Percentiles rank a stretch among this genome's conserved stretches.
phyloP scores from a whole-genome alignment of 2,888 invertebrate species.

The Sussaba pulchella region DNA sequence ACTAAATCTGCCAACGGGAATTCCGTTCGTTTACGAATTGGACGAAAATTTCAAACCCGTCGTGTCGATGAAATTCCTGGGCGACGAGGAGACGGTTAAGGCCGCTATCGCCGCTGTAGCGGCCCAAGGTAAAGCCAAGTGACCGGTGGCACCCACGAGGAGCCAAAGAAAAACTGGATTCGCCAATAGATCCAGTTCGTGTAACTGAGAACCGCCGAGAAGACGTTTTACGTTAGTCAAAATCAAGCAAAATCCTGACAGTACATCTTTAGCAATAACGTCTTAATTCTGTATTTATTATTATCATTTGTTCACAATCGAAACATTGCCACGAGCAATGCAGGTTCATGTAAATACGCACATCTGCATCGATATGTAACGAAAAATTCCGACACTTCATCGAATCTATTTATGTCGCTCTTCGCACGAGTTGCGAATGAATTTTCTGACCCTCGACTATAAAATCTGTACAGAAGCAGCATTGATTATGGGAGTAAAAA shows the following conservation, averaged over 20 bases:
- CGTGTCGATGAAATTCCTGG: slow-evolving; percentile 87
- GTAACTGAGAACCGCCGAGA: slow-evolving; percentile 20
- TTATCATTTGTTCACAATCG: slow-evolving; percentile 18
- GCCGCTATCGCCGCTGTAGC: slow-evolving; percentile 88
- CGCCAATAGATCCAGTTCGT: slow-evolving; percentile 25
- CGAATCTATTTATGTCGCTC: not conserved
- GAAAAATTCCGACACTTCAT: not conserved
- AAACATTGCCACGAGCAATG: slow-evolving; percentile 15
- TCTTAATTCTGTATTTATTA: slow-evolving; percentile 32
- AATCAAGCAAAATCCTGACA: slow-evolving; percentile 6
- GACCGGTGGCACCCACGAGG: slow-evolving; percentile 64
- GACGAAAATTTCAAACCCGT: slow-evolving; percentile 87
- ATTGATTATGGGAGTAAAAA: slow-evolving; percentile 9
- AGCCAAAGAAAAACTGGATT: slow-evolving; percentile 26
- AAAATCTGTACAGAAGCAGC: slow-evolving; percentile 40
- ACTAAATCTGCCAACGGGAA: slow-evolving; percentile 88
- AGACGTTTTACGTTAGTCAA: slow-evolving; percentile 31
- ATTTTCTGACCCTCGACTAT: not conserved
- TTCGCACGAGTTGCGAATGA: not conserved
- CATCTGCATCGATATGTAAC: slow-evolving; percentile 13
- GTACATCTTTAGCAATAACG: slow-evolving; percentile 28
- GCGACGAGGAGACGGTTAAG: slow-evolving; percentile 87
- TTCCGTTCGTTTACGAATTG: slow-evolving; percentile 88
- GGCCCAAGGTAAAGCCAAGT: slow-evolving; percentile 87
- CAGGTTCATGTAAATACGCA: slow-evolving; percentile 26